phyloP scores from a whole-genome alignment of 2,797 vertebrate species.

The Lepilemur ruficaudatus region DNA sequence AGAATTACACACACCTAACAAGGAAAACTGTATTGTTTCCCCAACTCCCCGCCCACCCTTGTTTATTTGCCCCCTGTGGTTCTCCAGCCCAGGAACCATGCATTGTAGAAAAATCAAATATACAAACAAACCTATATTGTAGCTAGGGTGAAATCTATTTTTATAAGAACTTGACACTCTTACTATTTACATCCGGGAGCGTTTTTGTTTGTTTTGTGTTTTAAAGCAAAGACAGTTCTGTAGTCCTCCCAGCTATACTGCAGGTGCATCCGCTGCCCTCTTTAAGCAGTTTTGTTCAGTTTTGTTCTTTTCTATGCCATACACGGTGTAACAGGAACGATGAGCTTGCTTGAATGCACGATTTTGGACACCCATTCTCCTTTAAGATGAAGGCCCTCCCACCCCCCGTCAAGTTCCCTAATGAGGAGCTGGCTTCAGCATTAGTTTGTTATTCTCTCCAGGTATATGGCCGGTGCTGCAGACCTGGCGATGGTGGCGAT shows the following conservation, averaged over 20 bases:
- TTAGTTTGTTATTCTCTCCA: conserved; percentile 89
- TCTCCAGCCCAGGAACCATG: conserved; percentile 87
- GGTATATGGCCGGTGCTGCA: conserved; percentile 87
- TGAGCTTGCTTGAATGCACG: not conserved
- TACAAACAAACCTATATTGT: conserved; percentile 87
- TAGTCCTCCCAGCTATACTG: conserved; percentile 67
- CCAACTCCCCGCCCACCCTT: conserved; percentile 39
- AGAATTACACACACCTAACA: conserved; percentile 80
- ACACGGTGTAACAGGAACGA: conserved; percentile 3
- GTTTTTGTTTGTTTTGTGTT: conserved; percentile 67
- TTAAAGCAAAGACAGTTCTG: conserved; percentile 83
- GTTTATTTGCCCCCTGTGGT: conserved; percentile 76
- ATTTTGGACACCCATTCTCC: not conserved
- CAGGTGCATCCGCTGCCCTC: not conserved
- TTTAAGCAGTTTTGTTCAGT: conserved; percentile 6
- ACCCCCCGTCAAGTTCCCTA: not conserved
- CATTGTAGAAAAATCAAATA: conserved; percentile 89
- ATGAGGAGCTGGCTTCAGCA: rapidly evolving
- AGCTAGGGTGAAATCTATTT: conserved; percentile 86
- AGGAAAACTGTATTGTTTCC: conserved; percentile 76
- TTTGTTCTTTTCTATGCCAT: not conserved
- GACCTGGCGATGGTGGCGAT: conserved; percentile 89
- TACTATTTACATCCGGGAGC: conserved; percentile 87
- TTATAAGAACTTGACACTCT: conserved; percentile 85
- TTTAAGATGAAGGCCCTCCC: conserved; percentile 17